phyloP scores from a whole-genome alignment of 2,888 invertebrate genomes.

The Meteorus colon region DNA sequence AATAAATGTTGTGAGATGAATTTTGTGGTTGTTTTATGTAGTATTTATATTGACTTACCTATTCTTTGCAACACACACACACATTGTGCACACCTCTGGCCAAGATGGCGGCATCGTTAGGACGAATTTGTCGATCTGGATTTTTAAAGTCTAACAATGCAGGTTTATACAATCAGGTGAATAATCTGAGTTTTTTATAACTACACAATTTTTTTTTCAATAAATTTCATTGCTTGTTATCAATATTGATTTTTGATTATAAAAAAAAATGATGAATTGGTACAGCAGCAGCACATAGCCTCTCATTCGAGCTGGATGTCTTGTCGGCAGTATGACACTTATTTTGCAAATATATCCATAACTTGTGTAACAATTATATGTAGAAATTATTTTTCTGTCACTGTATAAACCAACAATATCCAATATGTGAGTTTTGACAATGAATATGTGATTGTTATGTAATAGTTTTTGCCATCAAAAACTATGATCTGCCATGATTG shows the following conservation, averaged over 20 bases:
- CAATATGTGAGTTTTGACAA: not conserved
- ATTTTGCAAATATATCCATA: slow-evolving; percentile 3
- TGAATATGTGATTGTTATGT: slow-evolving; percentile 29
- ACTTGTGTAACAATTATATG: not conserved
- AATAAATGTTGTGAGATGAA: not conserved
- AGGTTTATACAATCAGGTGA: slow-evolving; percentile 83
- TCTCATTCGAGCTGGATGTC: slow-evolving; percentile 8
- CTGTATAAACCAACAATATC: not conserved
- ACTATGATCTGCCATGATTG: slow-evolving; percentile 36
- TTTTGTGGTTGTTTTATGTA: not conserved
- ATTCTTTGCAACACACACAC: slow-evolving; percentile 55
- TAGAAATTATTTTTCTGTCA: not conserved
- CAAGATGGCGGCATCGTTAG: slow-evolving; percentile 92
- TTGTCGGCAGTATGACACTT: slow-evolving; percentile 28
- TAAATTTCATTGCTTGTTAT: not conserved
- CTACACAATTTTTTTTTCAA: not conserved
- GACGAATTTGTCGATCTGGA: slow-evolving; percentile 87
- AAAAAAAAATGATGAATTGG: not conserved
- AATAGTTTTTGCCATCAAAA: slow-evolving; percentile 27
- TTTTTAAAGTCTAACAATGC: slow-evolving; percentile 85
- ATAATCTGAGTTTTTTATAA: slow-evolving; percentile 56
- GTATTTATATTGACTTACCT: slow-evolving; percentile 54
- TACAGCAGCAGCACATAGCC: not conserved
- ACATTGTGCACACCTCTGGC: slow-evolving; percentile 61
- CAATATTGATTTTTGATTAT: slow-evolving; percentile 15